phyloP scores from a whole-genome alignment of 2,797 vertebrate genomes.

The Acipenser oxyrinchus region DNA sequence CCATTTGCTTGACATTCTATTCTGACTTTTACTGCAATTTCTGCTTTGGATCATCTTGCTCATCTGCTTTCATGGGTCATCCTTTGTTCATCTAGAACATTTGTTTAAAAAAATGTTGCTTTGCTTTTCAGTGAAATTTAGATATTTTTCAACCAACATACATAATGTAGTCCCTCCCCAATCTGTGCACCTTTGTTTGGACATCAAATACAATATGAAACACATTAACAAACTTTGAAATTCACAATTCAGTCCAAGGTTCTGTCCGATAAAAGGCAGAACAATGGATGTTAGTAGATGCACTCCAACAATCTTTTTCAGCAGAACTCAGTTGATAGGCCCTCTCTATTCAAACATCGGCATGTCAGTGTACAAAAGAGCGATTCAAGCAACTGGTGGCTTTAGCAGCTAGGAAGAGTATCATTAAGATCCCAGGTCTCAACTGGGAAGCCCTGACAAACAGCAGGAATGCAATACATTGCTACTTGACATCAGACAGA shows the following conservation, averaged over 20 bases:
- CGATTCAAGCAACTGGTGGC: slow-evolving; percentile 2
- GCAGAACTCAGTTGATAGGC: not conserved
- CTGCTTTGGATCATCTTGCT: no score
- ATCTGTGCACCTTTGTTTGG: no score
- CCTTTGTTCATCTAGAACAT: no score
- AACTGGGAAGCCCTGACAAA: not conserved
- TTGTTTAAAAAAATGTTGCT: no score
- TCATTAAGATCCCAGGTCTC: not conserved
- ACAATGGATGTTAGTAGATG: not conserved
- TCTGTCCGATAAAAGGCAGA: not conserved
- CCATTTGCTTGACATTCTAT: no score
- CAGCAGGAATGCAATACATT: not conserved
- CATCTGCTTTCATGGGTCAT: no score
- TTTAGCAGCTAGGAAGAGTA: not conserved
- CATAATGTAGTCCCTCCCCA: no score
- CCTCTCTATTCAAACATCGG: not conserved
- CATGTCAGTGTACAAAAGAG: slow-evolving; percentile 1
- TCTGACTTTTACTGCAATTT: no score
- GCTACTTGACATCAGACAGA: not conserved
- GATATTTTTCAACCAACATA: no score
- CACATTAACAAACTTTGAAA: no score
- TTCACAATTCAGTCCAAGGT: not conserved
- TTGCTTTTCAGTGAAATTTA: no score
- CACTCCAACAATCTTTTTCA: not conserved
- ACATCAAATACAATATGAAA: no score